A percentile compares a stretch with the other conserved stretches of the same genome.
Conservation (phyloP, 1,140 invertebrate species). For the Solenopsis fugax region DNA sequence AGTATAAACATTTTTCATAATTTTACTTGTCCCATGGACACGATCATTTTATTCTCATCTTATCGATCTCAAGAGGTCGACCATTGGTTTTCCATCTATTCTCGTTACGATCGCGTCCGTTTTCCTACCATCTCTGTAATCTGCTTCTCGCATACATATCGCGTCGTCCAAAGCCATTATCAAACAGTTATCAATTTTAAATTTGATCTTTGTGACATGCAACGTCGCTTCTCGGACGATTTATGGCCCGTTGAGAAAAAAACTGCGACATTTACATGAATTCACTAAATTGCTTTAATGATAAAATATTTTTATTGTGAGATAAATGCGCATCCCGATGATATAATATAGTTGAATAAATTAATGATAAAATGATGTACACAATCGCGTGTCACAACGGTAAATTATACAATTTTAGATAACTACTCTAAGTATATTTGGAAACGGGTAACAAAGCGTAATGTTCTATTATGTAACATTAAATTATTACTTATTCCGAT, state of each 20-base stretch:
- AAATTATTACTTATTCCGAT: not conserved
- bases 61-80: slow-evolving; percentile 59
- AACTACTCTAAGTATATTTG: not conserved
- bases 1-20: slow-evolving; percentile 26
- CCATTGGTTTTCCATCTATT: slow-evolving; percentile 71
- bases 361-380: not conserved
- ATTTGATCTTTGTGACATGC: slow-evolving; percentile 46
- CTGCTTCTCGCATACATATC: slow-evolving; percentile 46
- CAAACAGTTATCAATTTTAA: slow-evolving; percentile 63
- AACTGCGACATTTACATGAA: slow-evolving; percentile 16
- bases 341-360: slow-evolving; percentile 22
- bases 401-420: not conserved
- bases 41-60: slow-evolving; percentile 27
- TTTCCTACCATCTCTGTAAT: slow-evolving; percentile 54
- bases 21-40: not conserved
- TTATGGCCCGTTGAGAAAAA: slow-evolving; percentile 11
- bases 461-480: not conserved
- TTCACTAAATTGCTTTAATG: not conserved
- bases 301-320: slow-evolving; percentile 27
- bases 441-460: not conserved
- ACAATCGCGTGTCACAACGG: not conserved
- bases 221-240: slow-evolving; percentile 1
- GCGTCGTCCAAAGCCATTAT: slow-evolving; percentile 42
- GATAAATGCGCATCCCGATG: not conserved
- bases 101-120: slow-evolving; percentile 59